Conservation (phyloP, 2,113 vertebrate genomes). For the Lycaon pictus region DNA sequence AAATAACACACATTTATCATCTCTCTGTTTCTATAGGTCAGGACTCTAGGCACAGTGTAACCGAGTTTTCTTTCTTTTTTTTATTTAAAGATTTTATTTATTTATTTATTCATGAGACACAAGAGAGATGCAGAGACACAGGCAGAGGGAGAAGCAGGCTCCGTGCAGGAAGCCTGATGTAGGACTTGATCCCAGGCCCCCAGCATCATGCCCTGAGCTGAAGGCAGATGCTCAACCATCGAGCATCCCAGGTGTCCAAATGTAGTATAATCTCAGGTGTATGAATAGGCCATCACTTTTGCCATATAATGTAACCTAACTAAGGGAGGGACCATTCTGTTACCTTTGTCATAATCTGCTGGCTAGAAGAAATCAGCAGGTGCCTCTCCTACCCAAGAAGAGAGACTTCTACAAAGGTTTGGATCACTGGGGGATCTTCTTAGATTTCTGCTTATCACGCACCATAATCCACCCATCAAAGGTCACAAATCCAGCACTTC, state of each 20-base stretch:
- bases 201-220: no score
- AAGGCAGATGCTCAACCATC: no score
- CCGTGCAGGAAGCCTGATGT: no score
- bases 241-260: neutral
- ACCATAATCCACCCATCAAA: neutral
- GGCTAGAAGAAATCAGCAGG: neutral
- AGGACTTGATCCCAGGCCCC: no score
- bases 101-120: no score
- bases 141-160: no score
- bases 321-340: neutral
- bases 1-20: no score
- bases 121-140: no score
- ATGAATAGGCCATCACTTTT: neutral
- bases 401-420: neutral
- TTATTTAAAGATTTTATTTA: no score
- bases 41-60: neutral
- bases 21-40: neutral
- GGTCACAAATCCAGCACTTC: neutral
- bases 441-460: neutral
- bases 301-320: neutral
- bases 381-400: neutral
- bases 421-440: neutral
- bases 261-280: neutral
- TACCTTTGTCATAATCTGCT: neutral
- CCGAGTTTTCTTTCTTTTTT: neutral